Evolutionary conservation across 2,888 invertebrate species (phyloP).

Genomic region (Candidula unifasciata): DNA sequence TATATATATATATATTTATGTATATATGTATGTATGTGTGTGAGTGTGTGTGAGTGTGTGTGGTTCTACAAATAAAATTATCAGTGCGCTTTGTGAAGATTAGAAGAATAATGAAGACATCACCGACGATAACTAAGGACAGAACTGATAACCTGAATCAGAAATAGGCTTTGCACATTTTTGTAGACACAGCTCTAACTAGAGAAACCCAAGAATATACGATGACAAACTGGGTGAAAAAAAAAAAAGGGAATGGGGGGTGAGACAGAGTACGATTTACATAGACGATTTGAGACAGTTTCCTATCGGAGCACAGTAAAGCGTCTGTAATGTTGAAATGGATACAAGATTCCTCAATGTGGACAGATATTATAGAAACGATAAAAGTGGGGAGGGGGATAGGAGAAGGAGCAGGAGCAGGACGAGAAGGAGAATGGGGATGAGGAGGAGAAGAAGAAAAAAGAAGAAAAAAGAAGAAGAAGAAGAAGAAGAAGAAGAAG

Average conservation of each 20-base stretch:
- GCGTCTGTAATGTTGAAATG: too few species aligned
- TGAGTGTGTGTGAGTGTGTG: background rate
- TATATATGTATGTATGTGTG: background rate
- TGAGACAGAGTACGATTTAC: too few species aligned
- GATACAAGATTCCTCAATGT: too few species aligned
- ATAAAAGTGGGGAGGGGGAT: background rate
- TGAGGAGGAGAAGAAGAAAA: background rate
- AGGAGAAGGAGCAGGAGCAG: background rate
- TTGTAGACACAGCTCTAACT: too few species aligned
- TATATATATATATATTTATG: background rate
- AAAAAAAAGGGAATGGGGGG: too few species aligned
- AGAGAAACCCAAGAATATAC: too few species aligned
- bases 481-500: slow-evolving; percentile 11
- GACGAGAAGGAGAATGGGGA: background rate
- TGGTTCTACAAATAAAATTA: background rate
- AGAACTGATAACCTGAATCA: too few species aligned
- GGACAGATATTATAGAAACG: background rate
- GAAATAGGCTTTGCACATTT: too few species aligned
- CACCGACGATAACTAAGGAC: too few species aligned
- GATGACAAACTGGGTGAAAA: too few species aligned
- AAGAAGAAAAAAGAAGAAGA: background rate
- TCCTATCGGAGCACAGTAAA: too few species aligned
- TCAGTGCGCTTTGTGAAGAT: background rate
- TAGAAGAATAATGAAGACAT: background rate
- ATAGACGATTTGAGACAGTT: too few species aligned